phyloP scores from a whole-genome alignment of 1,140 invertebrate genomes.

The Aricia agestis region DNA sequence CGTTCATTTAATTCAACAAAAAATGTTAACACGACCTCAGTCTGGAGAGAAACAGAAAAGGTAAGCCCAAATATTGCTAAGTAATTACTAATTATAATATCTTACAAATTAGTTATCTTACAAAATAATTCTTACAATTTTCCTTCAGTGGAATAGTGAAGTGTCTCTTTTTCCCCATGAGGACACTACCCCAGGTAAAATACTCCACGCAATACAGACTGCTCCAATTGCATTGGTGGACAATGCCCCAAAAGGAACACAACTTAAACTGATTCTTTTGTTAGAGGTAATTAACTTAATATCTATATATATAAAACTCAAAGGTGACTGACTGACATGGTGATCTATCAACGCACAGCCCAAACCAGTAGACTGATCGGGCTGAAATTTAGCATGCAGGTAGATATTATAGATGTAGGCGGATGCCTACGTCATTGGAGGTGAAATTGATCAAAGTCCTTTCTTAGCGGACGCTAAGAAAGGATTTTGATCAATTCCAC shows the following conservation, averaged over 20 bases:
- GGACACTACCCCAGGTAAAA: slow-evolving; percentile 81
- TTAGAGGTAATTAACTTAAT: slow-evolving; percentile 76
- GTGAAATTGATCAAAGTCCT: too few species aligned
- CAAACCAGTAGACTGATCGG: too few species aligned
- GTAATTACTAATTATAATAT: background rate
- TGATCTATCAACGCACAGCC: too few species aligned
- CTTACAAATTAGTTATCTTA: too few species aligned
- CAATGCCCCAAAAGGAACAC: slow-evolving; percentile 88
- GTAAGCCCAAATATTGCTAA: slow-evolving; percentile 38
- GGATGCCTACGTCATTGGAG: too few species aligned
- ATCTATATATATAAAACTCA: too few species aligned
- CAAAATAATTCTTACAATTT: slow-evolving; percentile 12
- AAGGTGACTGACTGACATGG: too few species aligned
- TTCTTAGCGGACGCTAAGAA: too few species aligned
- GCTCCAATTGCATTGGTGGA: slow-evolving; percentile 85
- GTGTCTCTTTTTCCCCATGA: slow-evolving; percentile 81
- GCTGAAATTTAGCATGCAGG: too few species aligned
- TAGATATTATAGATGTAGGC: too few species aligned
- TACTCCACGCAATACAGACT: slow-evolving; percentile 82
- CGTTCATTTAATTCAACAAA: slow-evolving; percentile 49
- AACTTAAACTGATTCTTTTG: slow-evolving; percentile 90
- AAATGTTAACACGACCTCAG: slow-evolving; percentile 33
- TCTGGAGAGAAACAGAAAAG: slow-evolving; percentile 48
- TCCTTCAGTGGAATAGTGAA: slow-evolving; percentile 82
- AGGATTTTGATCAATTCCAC: too few species aligned